Evolutionary conservation across 1,140 invertebrate genomes (phyloP).

Genomic region (Drosophila rufa): DNA sequence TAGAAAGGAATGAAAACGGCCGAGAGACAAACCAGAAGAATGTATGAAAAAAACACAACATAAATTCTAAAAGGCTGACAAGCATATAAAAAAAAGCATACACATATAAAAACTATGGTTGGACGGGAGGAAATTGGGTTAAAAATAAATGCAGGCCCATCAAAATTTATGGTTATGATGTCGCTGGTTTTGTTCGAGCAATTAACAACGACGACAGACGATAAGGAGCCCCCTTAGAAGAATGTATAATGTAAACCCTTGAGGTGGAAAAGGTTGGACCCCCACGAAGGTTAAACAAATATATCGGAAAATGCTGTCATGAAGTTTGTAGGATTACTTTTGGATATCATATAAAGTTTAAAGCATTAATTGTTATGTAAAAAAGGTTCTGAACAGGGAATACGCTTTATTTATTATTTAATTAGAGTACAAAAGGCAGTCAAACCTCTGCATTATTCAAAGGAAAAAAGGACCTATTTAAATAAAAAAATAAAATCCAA

Average conservation of each 20-base stretch:
- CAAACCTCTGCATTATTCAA: no score
- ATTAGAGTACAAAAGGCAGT: no score
- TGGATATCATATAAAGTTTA: background rate
- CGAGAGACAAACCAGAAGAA: conserved; percentile 75
- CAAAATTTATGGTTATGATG: conserved; percentile 75
- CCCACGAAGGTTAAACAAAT: conserved; percentile 10
- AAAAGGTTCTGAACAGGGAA: no score
- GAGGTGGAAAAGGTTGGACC: conserved; percentile 14
- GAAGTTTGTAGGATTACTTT: background rate
- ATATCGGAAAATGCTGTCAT: background rate
- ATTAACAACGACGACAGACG: conserved; percentile 43
- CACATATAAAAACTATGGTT: conserved; percentile 74
- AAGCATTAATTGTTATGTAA: no score
- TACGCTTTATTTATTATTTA: no score
- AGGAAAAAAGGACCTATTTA: no score
- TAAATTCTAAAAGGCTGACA: conserved; percentile 80
- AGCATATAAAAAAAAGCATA: conserved; percentile 68
- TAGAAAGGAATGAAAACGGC: conserved; percentile 65
- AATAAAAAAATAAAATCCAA: no score
- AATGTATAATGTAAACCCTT: conserved; percentile 5
- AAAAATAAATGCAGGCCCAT: conserved; percentile 78
- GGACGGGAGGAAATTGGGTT: conserved; percentile 70
- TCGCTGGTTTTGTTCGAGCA: conserved; percentile 41
- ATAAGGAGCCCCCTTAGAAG: background rate
- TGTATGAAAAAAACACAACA: conserved; percentile 83